Base-by-base conservation (phyloP, 2,113 vertebrate genomes). In the Embiotoca jacksoni region DNA sequence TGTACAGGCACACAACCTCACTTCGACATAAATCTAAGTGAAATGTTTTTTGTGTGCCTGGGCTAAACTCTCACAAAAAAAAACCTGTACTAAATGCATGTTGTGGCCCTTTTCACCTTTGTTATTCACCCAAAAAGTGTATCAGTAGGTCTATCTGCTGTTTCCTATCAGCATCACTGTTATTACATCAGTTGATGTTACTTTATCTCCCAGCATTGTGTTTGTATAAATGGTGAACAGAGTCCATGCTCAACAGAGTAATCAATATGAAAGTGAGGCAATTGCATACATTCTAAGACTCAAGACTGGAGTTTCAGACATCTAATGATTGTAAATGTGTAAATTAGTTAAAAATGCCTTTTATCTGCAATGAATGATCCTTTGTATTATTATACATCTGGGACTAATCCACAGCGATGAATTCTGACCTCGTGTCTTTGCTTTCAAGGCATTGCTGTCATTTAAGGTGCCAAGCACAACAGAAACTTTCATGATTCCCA, bases 151-250 rank as follows among this genome's bases (percentile, higher is more conserved):
- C 10, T 7, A 33, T 52, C 4, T 4, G 1, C 39, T 23, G 23
- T 23, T 55, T 74, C 57, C 33, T 1, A 3, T 36, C 75, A 74
- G 35, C 52, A 56, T 53, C 32, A 7, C 31, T 32, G 11, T 81
- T 35, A 82, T 76, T 65, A 23, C 60, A 68, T 85, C 84, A 82
- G 54, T 52, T 55, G 49, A 63, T 68, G 74, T 52, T 52, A 44
- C 4, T 53, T 66, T 41, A 53, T 65, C 76, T 63, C 47, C 14
- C 23, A 36, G 23, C 46, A 32, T 58, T 53, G 41, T 81, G 58
- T 84, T 85, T 78, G 46, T 64, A 13, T 64, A 70, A 77, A 66
- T 46, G 33, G 33, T 33, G 47, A 7, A 3, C 69, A 67, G 32
- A 77, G 76, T 80, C 75, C 68, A 81, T 37, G 54, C 33, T 59